phyloP scores from a whole-genome alignment of 1,140 invertebrate species.

The Notospermus geniculatus region DNA sequence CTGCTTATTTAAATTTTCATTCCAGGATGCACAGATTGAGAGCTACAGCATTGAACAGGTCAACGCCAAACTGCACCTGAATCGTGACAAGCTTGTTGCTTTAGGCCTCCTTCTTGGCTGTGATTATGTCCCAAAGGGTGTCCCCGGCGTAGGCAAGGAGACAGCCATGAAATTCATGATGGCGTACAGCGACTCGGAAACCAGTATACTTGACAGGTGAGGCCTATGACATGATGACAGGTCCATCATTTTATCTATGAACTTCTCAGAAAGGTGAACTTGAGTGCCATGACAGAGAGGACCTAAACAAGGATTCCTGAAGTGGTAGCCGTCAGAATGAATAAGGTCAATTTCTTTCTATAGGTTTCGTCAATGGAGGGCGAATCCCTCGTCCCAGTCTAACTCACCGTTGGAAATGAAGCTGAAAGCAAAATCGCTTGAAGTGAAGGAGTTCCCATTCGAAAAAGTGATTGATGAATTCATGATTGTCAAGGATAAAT shows the following conservation, averaged over 20 bases:
- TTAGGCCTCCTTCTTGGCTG: constrained; percentile 81
- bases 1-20: background rate
- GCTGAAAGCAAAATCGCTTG: constrained; percentile 60
- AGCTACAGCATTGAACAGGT: constrained; percentile 72
- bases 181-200: constrained; percentile 25
- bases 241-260: background rate
- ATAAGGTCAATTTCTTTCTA: constrained; percentile 28
- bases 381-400: constrained; percentile 6
- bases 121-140: constrained; percentile 76
- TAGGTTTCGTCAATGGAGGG: constrained; percentile 14
- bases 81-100: constrained; percentile 78
- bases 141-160: constrained; percentile 77
- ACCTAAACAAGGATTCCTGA: constrained; percentile 42
- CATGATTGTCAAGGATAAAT: constrained; percentile 59
- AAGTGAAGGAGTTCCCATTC: background rate
- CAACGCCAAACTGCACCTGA: constrained; percentile 62
- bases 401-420: constrained; percentile 52
- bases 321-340: too few species aligned
- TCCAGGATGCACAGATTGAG: constrained; percentile 62
- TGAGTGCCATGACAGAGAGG: too few species aligned
- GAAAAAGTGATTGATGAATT: constrained; percentile 71
- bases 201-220: constrained; percentile 38
- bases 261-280: too few species aligned
- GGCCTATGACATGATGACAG: too few species aligned
- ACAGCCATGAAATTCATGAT: constrained; percentile 73